A percentile compares a stretch with the other conserved stretches of the same genome.
Conservation (phyloP, 2,797 vertebrate genomes). For the Lacerta agilis region DNA sequence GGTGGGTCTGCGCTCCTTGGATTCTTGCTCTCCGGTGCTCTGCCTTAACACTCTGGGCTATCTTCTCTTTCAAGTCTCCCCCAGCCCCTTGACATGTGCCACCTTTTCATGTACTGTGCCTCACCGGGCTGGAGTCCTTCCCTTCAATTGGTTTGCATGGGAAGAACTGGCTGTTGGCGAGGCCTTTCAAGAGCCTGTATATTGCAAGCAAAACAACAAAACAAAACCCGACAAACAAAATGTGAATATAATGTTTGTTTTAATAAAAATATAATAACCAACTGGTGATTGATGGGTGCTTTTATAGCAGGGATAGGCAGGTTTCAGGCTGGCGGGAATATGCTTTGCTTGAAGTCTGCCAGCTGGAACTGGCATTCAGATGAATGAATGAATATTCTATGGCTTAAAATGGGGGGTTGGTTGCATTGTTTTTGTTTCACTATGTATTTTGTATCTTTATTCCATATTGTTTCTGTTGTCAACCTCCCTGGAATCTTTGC, state of each 20-base stretch:
- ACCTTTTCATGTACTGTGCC: not conserved
- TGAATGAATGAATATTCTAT: too few species aligned
- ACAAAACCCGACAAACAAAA: constrained; percentile 22
- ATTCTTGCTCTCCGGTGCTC: not conserved
- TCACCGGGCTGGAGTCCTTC: fast-evolving
- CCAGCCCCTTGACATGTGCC: fast-evolving
- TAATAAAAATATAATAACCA: constrained; percentile 70
- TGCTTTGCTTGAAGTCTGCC: too few species aligned
- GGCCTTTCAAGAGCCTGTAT: constrained; percentile 61
- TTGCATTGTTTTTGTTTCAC: too few species aligned
- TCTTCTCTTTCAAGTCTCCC: not conserved
- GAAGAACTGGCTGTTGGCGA: not conserved
- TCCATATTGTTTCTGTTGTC: too few species aligned
- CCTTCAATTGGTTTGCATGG: not conserved
- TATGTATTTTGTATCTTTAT: too few species aligned
- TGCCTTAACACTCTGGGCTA: constrained; percentile 50
- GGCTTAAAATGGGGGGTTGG: too few species aligned
- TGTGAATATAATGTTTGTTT: constrained; percentile 68
- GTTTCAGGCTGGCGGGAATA: too few species aligned
- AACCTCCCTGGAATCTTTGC: too few species aligned
- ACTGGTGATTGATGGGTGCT: not conserved
- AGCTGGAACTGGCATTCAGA: too few species aligned
- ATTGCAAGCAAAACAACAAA: constrained; percentile 65
- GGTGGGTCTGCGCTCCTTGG: too few species aligned
- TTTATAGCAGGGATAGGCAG: too few species aligned